Evolutionary conservation across 2,888 invertebrate species (phyloP).

Genomic region (Ischnura elegans): DNA sequence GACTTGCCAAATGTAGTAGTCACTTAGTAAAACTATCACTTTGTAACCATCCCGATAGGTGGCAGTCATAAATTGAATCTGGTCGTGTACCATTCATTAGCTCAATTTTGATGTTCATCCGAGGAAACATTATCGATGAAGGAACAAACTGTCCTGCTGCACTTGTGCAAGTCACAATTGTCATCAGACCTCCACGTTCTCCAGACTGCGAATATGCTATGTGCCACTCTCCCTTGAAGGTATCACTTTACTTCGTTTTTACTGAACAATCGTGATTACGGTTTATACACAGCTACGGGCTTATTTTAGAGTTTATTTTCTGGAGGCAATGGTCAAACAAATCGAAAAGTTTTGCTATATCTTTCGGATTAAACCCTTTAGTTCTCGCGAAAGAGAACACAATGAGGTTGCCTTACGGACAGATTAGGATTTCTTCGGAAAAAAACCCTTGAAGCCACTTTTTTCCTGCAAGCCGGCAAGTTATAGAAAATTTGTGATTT

Average conservation of each 20-base stretch:
- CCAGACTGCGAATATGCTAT: slow-evolving; percentile 17
- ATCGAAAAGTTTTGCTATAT: not conserved
- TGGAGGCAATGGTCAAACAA: not conserved
- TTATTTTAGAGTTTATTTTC: not conserved
- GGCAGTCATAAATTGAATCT: slow-evolving; percentile 65
- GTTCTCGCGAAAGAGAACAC: not conserved
- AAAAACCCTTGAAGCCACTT: not conserved
- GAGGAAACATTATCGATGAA: slow-evolving; percentile 64
- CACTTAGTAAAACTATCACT: slow-evolving; percentile 50
- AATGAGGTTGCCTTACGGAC: not conserved
- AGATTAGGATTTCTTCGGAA: not conserved
- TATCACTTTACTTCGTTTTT: not conserved
- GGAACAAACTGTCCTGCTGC: slow-evolving; percentile 63
- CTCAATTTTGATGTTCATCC: slow-evolving; percentile 66
- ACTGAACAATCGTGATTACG: slow-evolving; percentile 29
- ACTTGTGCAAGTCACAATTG: slow-evolving; percentile 62
- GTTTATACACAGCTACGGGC: slow-evolving; percentile 40
- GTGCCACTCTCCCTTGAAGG: not conserved
- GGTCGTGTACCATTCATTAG: slow-evolving; percentile 62
- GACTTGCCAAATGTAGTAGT: slow-evolving; percentile 40
- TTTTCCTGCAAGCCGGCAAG: not conserved
- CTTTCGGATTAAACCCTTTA: not conserved
- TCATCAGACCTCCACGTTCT: slow-evolving; percentile 47
- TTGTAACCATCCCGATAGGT: slow-evolving; percentile 63
- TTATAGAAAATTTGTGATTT: slow-evolving; percentile 9